phyloP scores from a whole-genome alignment of 1,140 invertebrate genomes.

The Aphelinus certus region DNA sequence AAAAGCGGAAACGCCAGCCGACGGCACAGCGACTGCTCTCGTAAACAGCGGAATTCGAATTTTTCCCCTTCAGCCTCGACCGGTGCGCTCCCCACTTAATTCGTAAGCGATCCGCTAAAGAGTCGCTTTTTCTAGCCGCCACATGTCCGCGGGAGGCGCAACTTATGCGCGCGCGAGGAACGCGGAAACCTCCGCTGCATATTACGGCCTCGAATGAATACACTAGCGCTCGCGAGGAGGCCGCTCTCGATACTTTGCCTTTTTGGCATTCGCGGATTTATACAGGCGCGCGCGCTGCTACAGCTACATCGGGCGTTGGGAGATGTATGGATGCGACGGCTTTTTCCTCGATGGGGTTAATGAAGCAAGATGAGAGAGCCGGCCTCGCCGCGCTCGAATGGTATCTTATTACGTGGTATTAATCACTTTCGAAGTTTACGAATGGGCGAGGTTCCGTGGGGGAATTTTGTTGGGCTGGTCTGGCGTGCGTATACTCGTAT shows the following conservation, averaged over 20 bases:
- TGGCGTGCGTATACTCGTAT: too few species aligned
- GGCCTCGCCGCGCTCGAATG: too few species aligned
- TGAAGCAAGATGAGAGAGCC: too few species aligned
- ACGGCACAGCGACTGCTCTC: background rate
- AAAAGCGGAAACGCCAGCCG: background rate
- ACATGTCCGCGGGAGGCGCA: background rate
- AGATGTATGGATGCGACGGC: too few species aligned
- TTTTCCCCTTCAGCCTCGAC: background rate
- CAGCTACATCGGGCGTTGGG: too few species aligned
- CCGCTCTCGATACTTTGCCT: too few species aligned
- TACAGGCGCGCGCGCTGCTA: background rate
- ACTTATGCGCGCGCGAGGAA: background rate
- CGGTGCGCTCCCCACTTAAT: constrained; percentile 1
- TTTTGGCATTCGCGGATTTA: background rate
- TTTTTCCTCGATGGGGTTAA: too few species aligned
- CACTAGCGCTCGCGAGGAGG: background rate
- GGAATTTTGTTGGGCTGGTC: too few species aligned
- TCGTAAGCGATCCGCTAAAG: constrained; percentile 13
- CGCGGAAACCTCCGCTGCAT: constrained; percentile 13
- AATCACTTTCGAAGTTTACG: too few species aligned
- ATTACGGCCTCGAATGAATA: background rate
- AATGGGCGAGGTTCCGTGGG: too few species aligned
- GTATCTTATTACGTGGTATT: too few species aligned
- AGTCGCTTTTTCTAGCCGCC: background rate
- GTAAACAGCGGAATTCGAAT: constrained; percentile 7